Evolutionary conservation across 2,113 vertebrate genomes (phyloP).

Genomic region (Emydocephalus ijimae): DNA sequence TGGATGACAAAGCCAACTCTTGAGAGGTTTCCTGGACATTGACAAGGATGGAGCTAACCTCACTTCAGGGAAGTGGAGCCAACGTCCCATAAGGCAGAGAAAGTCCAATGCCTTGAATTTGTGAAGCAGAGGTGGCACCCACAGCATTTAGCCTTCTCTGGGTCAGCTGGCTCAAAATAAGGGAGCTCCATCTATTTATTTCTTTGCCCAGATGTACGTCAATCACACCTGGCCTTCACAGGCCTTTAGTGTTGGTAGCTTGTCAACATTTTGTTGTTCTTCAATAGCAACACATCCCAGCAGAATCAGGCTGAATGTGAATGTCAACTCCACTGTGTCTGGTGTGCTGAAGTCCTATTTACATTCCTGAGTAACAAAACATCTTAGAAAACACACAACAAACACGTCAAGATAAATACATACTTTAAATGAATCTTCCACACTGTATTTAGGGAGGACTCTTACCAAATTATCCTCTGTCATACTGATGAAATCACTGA

Average conservation of each 20-base stretch:
- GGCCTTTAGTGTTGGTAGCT: constrained; percentile 59
- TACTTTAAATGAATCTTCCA: constrained; percentile 8
- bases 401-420: constrained; percentile 34
- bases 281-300: constrained; percentile 55
- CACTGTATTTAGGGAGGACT: background rate
- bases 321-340: constrained; percentile 34
- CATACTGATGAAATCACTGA: constrained; percentile 19
- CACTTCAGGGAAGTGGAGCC: background rate
- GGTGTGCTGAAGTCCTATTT: constrained; percentile 15
- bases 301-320: constrained; percentile 29
- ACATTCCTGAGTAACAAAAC: background rate
- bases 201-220: constrained; percentile 59
- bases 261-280: constrained; percentile 59
- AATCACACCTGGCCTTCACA: constrained; percentile 49
- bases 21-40: background rate
- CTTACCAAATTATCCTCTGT: background rate
- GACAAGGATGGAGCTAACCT: background rate
- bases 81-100: background rate
- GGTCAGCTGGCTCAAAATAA: constrained; percentile 50
- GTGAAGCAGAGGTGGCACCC: too few species aligned
- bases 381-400: background rate
- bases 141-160: background rate
- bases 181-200: constrained; percentile 58
- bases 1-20: background rate
- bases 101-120: background rate